Conservation (phyloP, 1,140 invertebrate species). For the Drosophila erecta region DNA sequence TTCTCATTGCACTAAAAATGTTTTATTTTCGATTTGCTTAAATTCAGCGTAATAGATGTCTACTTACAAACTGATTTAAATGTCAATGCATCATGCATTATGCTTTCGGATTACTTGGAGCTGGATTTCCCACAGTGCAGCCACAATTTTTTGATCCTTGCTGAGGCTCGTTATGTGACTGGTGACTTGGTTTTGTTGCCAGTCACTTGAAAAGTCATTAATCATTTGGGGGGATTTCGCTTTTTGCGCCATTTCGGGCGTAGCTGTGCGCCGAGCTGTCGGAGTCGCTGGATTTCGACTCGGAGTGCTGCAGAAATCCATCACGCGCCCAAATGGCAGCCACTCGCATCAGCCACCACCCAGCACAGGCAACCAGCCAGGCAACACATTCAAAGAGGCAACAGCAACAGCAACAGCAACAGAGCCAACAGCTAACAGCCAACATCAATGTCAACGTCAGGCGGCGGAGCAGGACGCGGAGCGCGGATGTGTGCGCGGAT, state of each 20-base stretch:
- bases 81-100: background rate
- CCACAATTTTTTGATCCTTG: slow-evolving; percentile 58
- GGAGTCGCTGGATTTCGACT: slow-evolving; percentile 48
- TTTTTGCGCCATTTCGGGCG: slow-evolving; percentile 46
- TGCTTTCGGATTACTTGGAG: background rate
- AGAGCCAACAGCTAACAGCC: slow-evolving; percentile 55
- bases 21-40: too few species aligned
- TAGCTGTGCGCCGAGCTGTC: slow-evolving; percentile 41
- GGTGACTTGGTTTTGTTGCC: slow-evolving; percentile 68
- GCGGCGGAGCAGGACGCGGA: slow-evolving; percentile 42
- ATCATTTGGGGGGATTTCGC: slow-evolving; percentile 72
- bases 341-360: slow-evolving; percentile 39
- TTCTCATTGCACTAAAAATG: too few species aligned
- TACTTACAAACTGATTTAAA: too few species aligned
- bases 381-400: slow-evolving; percentile 11
- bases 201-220: slow-evolving; percentile 84
- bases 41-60: too few species aligned
- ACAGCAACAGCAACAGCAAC: slow-evolving; percentile 5
- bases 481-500: slow-evolving; percentile 43
- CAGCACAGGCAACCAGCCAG: slow-evolving; percentile 9
- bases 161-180: slow-evolving; percentile 56
- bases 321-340: slow-evolving; percentile 64
- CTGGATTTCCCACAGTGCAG: slow-evolving; percentile 15
- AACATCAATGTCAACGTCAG: slow-evolving; percentile 77
- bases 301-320: slow-evolving; percentile 66